Base-by-base conservation (phyloP, 2,113 vertebrate genomes). In the Corydoras maculifer region DNA sequence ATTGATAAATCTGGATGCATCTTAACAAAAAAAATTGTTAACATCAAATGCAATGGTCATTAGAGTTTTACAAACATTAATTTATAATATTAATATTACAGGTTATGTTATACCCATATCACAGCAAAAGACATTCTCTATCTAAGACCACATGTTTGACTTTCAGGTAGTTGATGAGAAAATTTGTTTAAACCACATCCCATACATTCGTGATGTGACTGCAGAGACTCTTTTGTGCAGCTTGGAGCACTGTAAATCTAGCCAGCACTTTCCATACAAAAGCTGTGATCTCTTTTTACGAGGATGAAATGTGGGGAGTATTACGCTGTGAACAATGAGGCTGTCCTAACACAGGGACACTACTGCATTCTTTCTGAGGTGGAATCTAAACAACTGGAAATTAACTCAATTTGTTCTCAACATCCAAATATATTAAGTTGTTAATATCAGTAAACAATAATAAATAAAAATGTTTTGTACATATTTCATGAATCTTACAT, bases 321-420 rank as follows among this genome's bases (percentile, higher is more conserved):
- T 13, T 54, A 68, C 84, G 84, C 82, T 87, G 59, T 82, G 88
- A 91, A 92, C 82, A 91, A 80, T 78, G 76, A 85, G 83, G 78
- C 84, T 84, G 83, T 81, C 35, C 76, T 79, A 87, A 74, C 82
- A 80, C 68, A 78, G 80, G 81, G 85, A 88, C 85, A 79, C 86
- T 81, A 79, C 79, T 0, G 5, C 81, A 90, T 88, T 84, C 83
- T 84, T 88, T 74, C 84, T 87, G 84, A 85, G 75, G 68, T 75
- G 13, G 74, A 64, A 80, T 60, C 35, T n/a, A 78, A 70, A 48
- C 69, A 5, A 81, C 77, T 73, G 82, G 71, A 86, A 61, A 43
- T 12, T 15, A 14, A 30, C 25, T 14, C 7, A 51, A 43, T 8
- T 43, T 43, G 35, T 43, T 4, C 4, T 43, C 35, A 43, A 43